These are phyloP conservation scores for Xiphophorus couchianus DNA, from an alignment of 2,113 vertebrate species.

Conservation along the genomic window DNA sequence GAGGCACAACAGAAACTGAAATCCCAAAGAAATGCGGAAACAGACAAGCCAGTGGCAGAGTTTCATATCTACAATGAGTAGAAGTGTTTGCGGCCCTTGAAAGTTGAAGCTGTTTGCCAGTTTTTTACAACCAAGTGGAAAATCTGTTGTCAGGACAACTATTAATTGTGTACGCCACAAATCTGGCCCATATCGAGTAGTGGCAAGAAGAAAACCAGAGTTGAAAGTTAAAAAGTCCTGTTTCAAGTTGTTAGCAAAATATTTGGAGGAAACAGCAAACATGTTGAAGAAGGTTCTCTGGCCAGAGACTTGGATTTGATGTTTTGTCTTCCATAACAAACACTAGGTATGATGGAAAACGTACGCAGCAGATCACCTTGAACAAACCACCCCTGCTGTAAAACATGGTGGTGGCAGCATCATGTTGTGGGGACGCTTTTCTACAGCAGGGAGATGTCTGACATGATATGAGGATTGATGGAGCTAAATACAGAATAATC, in stretches of 20 bases:
- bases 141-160: too few species aligned
- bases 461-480: background rate
- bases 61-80: background rate
- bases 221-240: too few species aligned
- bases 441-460: too few species aligned
- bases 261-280: background rate
- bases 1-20: background rate
- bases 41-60: background rate
- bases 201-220: too few species aligned
- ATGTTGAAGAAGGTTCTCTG: background rate
- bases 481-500: background rate
- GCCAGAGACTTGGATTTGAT: too few species aligned
- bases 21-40: background rate
- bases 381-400: background rate
- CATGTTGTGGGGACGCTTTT: background rate
- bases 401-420: background rate
- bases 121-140: too few species aligned
- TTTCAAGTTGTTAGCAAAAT: background rate
- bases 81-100: too few species aligned
- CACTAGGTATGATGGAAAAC: too few species aligned
- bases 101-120: too few species aligned
- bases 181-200: too few species aligned
- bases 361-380: background rate
- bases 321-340: too few species aligned
- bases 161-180: too few species aligned